These are phyloP conservation scores for Syrrhaptes paradoxus DNA, from an alignment of 2,113 vertebrate genomes.

Conservation along the genomic window DNA sequence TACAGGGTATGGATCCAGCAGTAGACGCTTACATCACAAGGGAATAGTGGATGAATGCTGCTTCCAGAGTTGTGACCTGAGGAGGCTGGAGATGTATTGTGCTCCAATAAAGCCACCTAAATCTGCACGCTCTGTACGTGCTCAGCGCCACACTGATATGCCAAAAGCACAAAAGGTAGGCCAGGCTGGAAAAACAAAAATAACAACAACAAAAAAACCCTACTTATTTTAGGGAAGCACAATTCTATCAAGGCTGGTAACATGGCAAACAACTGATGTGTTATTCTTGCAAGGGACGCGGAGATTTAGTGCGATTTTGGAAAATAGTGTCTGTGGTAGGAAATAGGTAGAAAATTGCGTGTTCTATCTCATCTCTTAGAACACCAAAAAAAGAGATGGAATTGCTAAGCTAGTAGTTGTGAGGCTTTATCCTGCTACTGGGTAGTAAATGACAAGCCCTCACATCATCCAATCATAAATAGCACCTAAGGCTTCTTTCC, in stretches of 20 bases:
- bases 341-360: not conserved
- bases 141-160: slow-evolving; percentile 94
- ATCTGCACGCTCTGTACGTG: slow-evolving; percentile 88
- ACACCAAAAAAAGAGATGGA: not conserved
- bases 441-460: not conserved
- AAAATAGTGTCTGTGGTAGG: not conserved
- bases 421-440: not conserved
- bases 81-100: slow-evolving; percentile 97
- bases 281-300: not conserved
- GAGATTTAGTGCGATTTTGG: not conserved
- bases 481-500: not conserved
- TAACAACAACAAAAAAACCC: not conserved
- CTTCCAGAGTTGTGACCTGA: slow-evolving; percentile 98
- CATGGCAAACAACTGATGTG: not conserved
- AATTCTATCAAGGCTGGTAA: not conserved
- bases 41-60: slow-evolving; percentile 99
- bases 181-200: not conserved
- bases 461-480: not conserved
- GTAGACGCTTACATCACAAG: slow-evolving; percentile 86
- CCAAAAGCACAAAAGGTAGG: slow-evolving; percentile 91
- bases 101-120: slow-evolving; percentile 92
- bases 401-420: not conserved
- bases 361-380: not conserved
- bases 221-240: not conserved
- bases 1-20: slow-evolving; percentile 91